phyloP scores from a whole-genome alignment of 2,888 invertebrate genomes.

The Eupelmus urozonus region DNA sequence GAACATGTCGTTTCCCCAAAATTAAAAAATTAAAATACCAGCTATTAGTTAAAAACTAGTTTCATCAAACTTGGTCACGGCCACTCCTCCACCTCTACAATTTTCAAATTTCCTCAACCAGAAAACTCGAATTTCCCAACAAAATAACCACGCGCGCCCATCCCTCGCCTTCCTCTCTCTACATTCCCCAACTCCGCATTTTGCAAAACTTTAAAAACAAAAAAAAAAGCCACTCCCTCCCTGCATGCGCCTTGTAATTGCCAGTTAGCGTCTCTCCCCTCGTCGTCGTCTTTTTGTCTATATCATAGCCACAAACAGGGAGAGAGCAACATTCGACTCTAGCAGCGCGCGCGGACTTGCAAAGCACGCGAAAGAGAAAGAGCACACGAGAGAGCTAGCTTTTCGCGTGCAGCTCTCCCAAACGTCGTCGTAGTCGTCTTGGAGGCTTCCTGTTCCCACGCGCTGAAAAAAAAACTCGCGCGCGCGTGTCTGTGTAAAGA shows the following conservation, averaged over 20 bases:
- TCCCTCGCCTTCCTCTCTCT: neutral
- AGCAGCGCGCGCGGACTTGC: conserved; percentile 38
- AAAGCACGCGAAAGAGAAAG: conserved; percentile 50
- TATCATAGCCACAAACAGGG: conserved; percentile 4
- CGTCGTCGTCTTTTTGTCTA: conserved; percentile 40
- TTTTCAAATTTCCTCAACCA: neutral
- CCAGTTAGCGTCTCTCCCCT: neutral
- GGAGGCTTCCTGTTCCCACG: conserved; percentile 61
- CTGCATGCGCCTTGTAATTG: conserved; percentile 12
- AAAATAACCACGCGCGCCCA: neutral
- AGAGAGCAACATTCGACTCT: neutral
- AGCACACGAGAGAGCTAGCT: conserved; percentile 20
- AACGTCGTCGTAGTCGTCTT: conserved; percentile 23
- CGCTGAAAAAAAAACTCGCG: conserved; percentile 36
- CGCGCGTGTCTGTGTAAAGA: neutral
- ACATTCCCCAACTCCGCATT: neutral
- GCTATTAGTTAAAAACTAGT: no score
- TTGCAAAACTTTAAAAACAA: neutral
- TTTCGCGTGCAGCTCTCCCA: conserved; percentile 53
- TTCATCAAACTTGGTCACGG: neutral
- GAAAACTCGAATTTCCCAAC: no score
- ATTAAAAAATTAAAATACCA: no score
- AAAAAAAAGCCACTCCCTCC: neutral
- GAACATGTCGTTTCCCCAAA: no score
- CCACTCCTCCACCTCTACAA: neutral